These are phyloP conservation scores for Syngnathus acus DNA, from an alignment of 2,797 vertebrate species.

Conservation along the genomic window DNA sequence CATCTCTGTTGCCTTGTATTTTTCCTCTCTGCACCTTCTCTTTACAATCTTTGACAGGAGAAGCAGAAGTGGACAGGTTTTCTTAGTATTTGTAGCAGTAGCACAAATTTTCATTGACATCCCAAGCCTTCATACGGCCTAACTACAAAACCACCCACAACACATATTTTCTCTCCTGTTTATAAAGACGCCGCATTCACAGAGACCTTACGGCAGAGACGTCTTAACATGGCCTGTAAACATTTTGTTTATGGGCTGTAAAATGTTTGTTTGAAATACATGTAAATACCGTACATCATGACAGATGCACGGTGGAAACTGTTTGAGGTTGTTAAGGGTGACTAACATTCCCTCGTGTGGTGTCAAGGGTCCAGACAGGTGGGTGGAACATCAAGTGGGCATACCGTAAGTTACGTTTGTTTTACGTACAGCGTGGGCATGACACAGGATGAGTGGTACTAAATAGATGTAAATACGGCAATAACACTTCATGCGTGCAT, in stretches of 20 bases:
- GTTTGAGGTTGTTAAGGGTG: slow-evolving; percentile 13
- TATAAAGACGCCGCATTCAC: slow-evolving; percentile 4
- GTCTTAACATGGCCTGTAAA: slow-evolving; percentile 12
- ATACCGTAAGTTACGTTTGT: background rate
- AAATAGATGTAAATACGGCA: background rate
- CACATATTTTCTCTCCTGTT: slow-evolving; percentile 5
- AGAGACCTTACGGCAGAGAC: slow-evolving; percentile 1
- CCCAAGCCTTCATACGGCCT: too few species aligned
- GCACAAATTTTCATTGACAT: too few species aligned
- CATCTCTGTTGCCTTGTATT: too few species aligned
- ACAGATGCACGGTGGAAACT: slow-evolving; percentile 10
- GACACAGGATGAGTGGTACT: background rate
- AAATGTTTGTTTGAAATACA: slow-evolving; percentile 45
- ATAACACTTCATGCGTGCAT: background rate
- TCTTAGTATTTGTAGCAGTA: too few species aligned
- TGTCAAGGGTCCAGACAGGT: background rate
- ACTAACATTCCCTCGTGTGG: background rate
- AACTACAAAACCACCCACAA: too few species aligned
- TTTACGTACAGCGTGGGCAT: background rate
- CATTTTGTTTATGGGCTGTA: slow-evolving; percentile 41
- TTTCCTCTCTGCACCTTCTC: too few species aligned
- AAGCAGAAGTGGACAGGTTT: too few species aligned
- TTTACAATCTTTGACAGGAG: too few species aligned
- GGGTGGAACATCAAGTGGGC: background rate
- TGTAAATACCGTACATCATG: slow-evolving; percentile 38